Evolutionary conservation across 2,888 invertebrate species (phyloP), one percentile per base, ranked within the genome.

Genomic region (Liposcelis brunnea): DNA sequence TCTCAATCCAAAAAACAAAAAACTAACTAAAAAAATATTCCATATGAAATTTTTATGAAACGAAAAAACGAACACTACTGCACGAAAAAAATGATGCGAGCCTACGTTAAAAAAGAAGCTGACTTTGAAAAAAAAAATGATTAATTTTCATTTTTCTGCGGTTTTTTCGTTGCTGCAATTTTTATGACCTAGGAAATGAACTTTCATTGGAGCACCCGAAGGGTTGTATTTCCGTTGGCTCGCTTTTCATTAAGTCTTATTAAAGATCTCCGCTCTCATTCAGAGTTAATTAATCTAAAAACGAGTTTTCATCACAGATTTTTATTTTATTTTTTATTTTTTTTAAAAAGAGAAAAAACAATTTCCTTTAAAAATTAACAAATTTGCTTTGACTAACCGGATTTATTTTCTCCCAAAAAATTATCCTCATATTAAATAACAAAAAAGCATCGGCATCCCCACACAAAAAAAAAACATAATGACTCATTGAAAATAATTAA

Each of bases 71-170:
- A n/a, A n/a, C n/a, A n/a, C n/a, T n/a, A n/a, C n/a, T n/a, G n/a
- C n/a, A n/a, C n/a, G n/a, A n/a, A n/a, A 26, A 26, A 8, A 26
- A 8, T 8, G 26, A 26, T 6, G 8, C 26, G 26, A 26, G 26
- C 26, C 26, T 26, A 26, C 8, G 26, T 8, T 26, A 26, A 26
- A 26, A 26, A 26, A 26, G 8, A 26, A 26, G 5, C 8, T 8
- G 8, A 26, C 26, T 26, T 26, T 26, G 26, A 6, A 26, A 26
- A 26, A n/a, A n/a, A n/a, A 26, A 26, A 26, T 26, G 26, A 61
- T 61, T 61, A 61, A 61, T 60, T 60, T 59, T 58, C 57, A 58
- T 58, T 59, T 58, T 60, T 61, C 8, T 26, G 4, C 26, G 4
- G 26, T 26, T 26, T 26, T 26, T 26, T 26, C 8, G 4, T 26